Evolutionary conservation across 2,113 vertebrate species (phyloP).

Genomic region (western clawed frog (Xenopus tropicalis)): UCB_Xtro_10.0 CM004444.2:2404501-2405000

Average conservation of each 20-base stretch:
- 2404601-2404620: conserved; percentile 43
- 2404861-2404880: conserved; percentile 72
- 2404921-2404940: conserved; percentile 75
- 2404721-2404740: no score
- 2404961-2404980: no score
- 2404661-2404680: no score
- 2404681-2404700: no score
- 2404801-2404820: no score
- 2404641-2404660: no score
- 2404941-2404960: conserved; percentile 67
- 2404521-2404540: conserved; percentile 35
- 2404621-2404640: no score
- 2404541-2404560: conserved; percentile 9
- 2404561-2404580: conserved; percentile 42
- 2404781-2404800: no score
- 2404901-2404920: conserved; percentile 60
- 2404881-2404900: conserved; percentile 64
- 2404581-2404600: conserved; percentile 74
- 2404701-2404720: no score
- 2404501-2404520: conserved; percentile 38
- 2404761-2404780: no score
- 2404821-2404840: conserved; percentile 80
- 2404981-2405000: no score
- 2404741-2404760: no score
- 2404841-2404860: conserved; percentile 82